phyloP scores from a whole-genome alignment of 1,140 invertebrate genomes.

The Caenorhabditis latens region DNA sequence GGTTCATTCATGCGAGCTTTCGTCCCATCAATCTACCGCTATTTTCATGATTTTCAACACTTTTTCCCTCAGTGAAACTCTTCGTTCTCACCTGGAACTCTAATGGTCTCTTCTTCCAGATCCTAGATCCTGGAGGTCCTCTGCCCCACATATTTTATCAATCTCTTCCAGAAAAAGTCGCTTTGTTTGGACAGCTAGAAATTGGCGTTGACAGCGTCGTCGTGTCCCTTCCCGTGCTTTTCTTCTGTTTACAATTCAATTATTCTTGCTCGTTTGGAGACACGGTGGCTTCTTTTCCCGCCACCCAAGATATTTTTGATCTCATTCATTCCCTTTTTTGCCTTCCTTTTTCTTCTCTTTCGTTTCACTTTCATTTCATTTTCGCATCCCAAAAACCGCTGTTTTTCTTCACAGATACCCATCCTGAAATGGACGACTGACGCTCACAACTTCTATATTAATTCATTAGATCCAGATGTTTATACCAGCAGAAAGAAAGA shows the following conservation, averaged over 20 bases:
- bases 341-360: not conserved
- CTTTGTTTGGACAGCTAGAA: not conserved
- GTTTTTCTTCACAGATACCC: slow-evolving; percentile 21
- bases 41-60: slow-evolving; percentile 10
- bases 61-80: not conserved
- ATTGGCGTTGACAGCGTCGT: not conserved
- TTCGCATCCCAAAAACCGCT: not conserved
- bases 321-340: slow-evolving; percentile 1
- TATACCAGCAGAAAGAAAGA: not conserved
- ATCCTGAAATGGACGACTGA: slow-evolving; percentile 42
- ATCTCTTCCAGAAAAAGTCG: not conserved
- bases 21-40: not conserved
- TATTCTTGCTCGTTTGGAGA: slow-evolving; percentile 36
- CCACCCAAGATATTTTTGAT: slow-evolving; percentile 47
- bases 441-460: not conserved
- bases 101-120: not conserved
- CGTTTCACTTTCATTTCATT: slow-evolving; percentile 1
- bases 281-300: not conserved
- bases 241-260: slow-evolving; percentile 43
- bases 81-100: not conserved
- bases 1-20: slow-evolving; percentile 51
- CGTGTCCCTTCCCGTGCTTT: not conserved
- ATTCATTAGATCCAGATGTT: not conserved
- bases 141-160: not conserved
- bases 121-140: not conserved